Base-by-base conservation (phyloP, 2,888 invertebrate genomes). In the Morpho helenor region DNA sequence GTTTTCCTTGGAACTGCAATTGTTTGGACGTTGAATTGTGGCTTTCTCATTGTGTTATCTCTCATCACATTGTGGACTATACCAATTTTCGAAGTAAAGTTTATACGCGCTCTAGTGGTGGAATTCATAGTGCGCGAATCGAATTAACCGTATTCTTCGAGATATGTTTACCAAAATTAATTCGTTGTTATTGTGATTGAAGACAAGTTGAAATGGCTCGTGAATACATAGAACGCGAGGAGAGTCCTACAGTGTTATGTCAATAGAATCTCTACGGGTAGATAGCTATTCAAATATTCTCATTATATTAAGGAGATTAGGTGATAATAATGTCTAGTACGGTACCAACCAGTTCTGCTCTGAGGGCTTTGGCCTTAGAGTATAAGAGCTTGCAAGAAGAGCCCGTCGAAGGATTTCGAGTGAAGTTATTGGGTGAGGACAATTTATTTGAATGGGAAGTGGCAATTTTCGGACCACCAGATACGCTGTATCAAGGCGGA, bases 391-490 rank as follows among this genome's bases (percentile, higher is more conserved):
- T 99, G 61, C 97, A 97, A 82, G 98, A 98, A 77, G 98, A 99
- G 80, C 99, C 99, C 53, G 98, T 99, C 60, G 99, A 99, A 92
- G 98, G 99, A 59, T 99, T 99, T 90, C 94, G 97, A 81, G 98
- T 99, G 63, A 98, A 98, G 89, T 93, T 99, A 73, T 94, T 97
- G 79, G 96, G 96, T 86, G 99, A 99, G 84, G 98, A 98, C 90
- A 99, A 99, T 93, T 94, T 99, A 71, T 99, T 99, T 91, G 98
- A 99, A 92, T 99, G 99, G 99, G 99, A 99, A 93, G 99, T 99
- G 67, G 99, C 99, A 83, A 99, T 99, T 79, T 99, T 99, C 87
- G 99, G 99, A 59, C 99, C 99, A 63, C 99, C 99, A 63, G 97
- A 98, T 77, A 99, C 99, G 7, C 92, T 99, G 22, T 99, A 99